Conservation (phyloP, 2,888 invertebrate species). For the Sussaba pulchella region DNA sequence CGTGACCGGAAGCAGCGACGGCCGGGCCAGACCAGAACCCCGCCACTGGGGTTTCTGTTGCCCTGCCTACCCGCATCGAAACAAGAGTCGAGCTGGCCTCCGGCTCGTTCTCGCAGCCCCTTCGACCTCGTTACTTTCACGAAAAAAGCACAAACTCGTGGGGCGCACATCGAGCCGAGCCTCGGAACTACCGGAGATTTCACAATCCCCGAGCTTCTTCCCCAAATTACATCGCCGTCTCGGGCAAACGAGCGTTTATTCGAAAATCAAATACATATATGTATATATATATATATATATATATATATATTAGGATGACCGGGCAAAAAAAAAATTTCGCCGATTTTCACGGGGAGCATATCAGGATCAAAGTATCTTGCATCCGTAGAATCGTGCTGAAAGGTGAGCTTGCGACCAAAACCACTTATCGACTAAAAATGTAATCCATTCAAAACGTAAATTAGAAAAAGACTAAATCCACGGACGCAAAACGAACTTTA, state of each 20-base stretch:
- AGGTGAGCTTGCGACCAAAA: too few species aligned
- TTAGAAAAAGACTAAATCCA: too few species aligned
- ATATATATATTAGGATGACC: too few species aligned
- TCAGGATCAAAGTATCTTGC: too few species aligned
- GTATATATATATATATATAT: too few species aligned
- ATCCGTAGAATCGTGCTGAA: too few species aligned
- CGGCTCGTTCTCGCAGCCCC: conserved; percentile 16
- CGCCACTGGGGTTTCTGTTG: conserved; percentile 27
- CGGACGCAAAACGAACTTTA: too few species aligned
- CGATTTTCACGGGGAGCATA: too few species aligned
- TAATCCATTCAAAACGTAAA: too few species aligned
- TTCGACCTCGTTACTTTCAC: conserved; percentile 56
- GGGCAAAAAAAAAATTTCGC: too few species aligned
- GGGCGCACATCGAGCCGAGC: conserved; percentile 19
- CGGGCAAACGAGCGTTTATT: conserved; percentile 10
- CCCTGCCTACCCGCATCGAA: conserved; percentile 21
- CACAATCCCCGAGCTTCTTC: background rate
- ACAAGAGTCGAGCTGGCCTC: conserved; percentile 31
- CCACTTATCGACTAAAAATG: too few species aligned
- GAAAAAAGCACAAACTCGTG: conserved; percentile 48
- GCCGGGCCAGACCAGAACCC: conserved; percentile 25
- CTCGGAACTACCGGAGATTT: background rate
- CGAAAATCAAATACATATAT: background rate
- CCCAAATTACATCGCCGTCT: conserved; percentile 21
- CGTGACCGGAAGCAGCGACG: conserved; percentile 61